Evolutionary conservation across 2,797 vertebrate genomes (phyloP).

Genomic region (Rhyacichthys aspro): DNA sequence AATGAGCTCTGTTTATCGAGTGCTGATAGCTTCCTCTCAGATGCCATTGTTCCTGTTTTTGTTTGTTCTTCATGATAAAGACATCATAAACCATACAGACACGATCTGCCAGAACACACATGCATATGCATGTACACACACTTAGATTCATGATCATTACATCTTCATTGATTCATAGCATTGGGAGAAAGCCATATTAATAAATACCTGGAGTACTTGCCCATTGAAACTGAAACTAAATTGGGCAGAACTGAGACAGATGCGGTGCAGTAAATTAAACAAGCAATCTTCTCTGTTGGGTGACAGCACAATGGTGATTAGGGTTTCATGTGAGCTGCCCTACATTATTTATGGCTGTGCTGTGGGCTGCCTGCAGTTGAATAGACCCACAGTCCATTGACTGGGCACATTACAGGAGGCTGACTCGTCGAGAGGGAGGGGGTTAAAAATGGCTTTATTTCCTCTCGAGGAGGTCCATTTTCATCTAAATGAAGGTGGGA

Average conservation of each 20-base stretch:
- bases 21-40: constrained; percentile 66
- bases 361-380: constrained; percentile 77
- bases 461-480: constrained; percentile 77
- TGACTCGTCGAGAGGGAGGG: constrained; percentile 43
- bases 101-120: constrained; percentile 15
- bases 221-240: constrained; percentile 76
- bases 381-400: constrained; percentile 84
- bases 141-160: constrained; percentile 46
- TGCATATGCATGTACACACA: constrained; percentile 13
- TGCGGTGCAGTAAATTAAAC: constrained; percentile 83
- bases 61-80: constrained; percentile 46
- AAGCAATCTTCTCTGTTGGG: constrained; percentile 79
- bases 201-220: constrained; percentile 71
- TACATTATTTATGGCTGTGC: constrained; percentile 80
- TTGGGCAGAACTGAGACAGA: constrained; percentile 83
- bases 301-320: constrained; percentile 83
- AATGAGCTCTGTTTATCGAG: constrained; percentile 74
- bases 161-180: constrained; percentile 67
- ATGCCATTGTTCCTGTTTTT: constrained; percentile 58
- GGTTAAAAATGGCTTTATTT: constrained; percentile 80
- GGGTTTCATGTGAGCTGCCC: constrained; percentile 78
- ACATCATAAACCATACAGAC: constrained; percentile 13
- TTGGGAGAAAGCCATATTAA: constrained; percentile 71
- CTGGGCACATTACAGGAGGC: constrained; percentile 77
- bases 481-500: constrained; percentile 78